phyloP scores from a whole-genome alignment of 1,140 invertebrate genomes.

The Caenorhabditis briggsae region DNA sequence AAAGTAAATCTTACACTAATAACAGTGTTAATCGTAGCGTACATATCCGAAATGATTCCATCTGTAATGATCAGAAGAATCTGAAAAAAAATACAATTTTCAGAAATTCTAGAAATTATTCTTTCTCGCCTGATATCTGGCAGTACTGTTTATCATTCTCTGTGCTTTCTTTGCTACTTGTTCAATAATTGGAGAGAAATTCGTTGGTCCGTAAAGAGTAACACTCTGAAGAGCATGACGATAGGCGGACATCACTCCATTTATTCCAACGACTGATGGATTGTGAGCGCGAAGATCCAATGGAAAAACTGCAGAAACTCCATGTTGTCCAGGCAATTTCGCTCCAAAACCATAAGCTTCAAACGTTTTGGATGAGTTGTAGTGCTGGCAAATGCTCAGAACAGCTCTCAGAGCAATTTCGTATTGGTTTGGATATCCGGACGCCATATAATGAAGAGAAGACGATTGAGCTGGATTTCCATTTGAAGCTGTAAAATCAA shows the following conservation, averaged over 20 bases:
- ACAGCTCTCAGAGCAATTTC: slow-evolving; percentile 80
- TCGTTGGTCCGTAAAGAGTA: slow-evolving; percentile 82
- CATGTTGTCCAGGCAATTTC: slow-evolving; percentile 68
- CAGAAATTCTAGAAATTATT: no score
- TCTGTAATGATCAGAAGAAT: slow-evolving; percentile 83
- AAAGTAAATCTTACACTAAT: slow-evolving; percentile 28
- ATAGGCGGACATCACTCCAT: slow-evolving; percentile 76
- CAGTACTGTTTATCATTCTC: slow-evolving; percentile 7
- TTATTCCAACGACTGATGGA: slow-evolving; percentile 75
- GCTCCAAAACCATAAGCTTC: slow-evolving; percentile 76
- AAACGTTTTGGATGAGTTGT: slow-evolving; percentile 79
- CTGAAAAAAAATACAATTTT: slow-evolving; percentile 62
- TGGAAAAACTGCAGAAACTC: slow-evolving; percentile 72
- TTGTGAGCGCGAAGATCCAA: neutral
- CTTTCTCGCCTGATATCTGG: slow-evolving; percentile 76
- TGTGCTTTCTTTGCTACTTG: slow-evolving; percentile 78
- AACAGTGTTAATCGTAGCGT: slow-evolving; percentile 80
- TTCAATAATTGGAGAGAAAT: slow-evolving; percentile 82
- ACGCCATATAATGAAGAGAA: slow-evolving; percentile 82
- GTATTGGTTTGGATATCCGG: slow-evolving; percentile 81
- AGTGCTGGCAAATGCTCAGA: slow-evolving; percentile 82
- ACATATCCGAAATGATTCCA: slow-evolving; percentile 83
- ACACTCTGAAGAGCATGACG: slow-evolving; percentile 79
- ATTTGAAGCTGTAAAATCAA: slow-evolving; percentile 85
- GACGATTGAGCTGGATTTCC: slow-evolving; percentile 81